A percentile compares a stretch with the other conserved stretches of the same genome.
phyloP scores from a whole-genome alignment of 2,113 vertebrate genomes.

The Scytalopus superciliaris region DNA sequence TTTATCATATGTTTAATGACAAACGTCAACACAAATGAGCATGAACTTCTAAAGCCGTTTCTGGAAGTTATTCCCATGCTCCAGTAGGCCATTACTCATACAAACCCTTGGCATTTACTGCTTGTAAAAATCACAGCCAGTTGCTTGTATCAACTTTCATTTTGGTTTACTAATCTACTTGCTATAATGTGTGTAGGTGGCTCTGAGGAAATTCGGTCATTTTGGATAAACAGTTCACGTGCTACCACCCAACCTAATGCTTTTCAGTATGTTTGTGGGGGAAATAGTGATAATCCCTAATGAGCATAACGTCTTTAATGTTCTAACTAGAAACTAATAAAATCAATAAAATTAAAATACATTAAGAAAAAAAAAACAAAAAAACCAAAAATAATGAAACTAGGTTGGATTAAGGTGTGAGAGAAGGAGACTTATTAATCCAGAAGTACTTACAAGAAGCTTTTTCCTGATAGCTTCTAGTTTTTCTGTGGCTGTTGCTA shows the following conservation, averaged over 20 bases:
- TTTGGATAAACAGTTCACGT: neutral
- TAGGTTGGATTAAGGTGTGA: neutral
- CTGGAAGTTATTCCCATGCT: neutral
- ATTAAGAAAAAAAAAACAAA: neutral
- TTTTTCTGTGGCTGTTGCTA: conserved; percentile 79
- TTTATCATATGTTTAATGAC: neutral
- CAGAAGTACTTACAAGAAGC: conserved; percentile 67
- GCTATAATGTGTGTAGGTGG: neutral
- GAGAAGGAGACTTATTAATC: neutral
- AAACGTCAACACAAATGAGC: neutral
- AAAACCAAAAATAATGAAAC: neutral
- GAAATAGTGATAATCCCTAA: neutral
- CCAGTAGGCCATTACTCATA: neutral
- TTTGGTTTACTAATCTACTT: neutral
- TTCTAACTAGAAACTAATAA: neutral
- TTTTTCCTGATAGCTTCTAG: conserved; percentile 77
- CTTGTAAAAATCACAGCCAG: neutral
- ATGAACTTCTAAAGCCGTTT: neutral
- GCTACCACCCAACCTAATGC: neutral
- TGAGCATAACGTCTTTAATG: neutral
- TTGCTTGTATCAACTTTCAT: neutral
- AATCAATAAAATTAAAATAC: neutral
- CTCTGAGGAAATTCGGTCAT: neutral
- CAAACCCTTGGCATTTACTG: neutral
- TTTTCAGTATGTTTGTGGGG: neutral